Evolutionary conservation across 2,113 vertebrate genomes (phyloP), one percentile per base, ranked within the genome.

Genomic region (Hydrolagus affinis): DNA sequence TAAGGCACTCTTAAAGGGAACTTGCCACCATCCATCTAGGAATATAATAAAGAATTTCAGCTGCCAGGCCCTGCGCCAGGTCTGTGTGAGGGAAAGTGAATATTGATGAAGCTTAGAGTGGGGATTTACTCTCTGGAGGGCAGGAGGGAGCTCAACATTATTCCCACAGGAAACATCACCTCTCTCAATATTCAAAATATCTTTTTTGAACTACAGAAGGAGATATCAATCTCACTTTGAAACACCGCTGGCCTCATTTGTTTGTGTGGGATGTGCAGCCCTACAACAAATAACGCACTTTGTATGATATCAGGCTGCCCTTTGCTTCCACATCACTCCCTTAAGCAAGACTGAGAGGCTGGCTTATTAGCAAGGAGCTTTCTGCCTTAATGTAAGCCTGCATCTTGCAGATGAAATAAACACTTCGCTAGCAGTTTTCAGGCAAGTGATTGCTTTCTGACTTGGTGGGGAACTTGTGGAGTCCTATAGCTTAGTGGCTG

Each of bases 191-290:
- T 96, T 95, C 93, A 94, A 90, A 93, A 93, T 92, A 93, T 90
- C 92, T 93, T 90, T 91, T 91, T 91, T 94, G 92, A 95, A 95
- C 91, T 92, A 93, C 91, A 91, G 91, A 93, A 92, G 90, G 91
- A 93, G 92, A 92, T 95, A 96, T 95, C 94, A 94, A 95, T 96
- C 95, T 96, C 94, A 95, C 94, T 96, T 94, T 95, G 93, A 94
- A 90, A 89, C 89, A 86, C 71, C 1, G 86, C 91, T 88, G 92
- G 89, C 89, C 93, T 93, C 91, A 94, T 94, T 95, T 95, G 93
- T 94, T 94, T 94, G 92, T 88, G 92, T 89, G 89, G 91, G 89
- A 94, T 91, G 93, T 87, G 90, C 91, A 92, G 92, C 90, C 88
- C 88, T 89, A 89, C 90, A 89, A 44, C 90, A 91, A 92, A 93